A percentile compares a stretch with the other conserved stretches of the same genome.
phyloP scores from a whole-genome alignment of 2,888 invertebrate species.

The Drosophila borealis region DNA sequence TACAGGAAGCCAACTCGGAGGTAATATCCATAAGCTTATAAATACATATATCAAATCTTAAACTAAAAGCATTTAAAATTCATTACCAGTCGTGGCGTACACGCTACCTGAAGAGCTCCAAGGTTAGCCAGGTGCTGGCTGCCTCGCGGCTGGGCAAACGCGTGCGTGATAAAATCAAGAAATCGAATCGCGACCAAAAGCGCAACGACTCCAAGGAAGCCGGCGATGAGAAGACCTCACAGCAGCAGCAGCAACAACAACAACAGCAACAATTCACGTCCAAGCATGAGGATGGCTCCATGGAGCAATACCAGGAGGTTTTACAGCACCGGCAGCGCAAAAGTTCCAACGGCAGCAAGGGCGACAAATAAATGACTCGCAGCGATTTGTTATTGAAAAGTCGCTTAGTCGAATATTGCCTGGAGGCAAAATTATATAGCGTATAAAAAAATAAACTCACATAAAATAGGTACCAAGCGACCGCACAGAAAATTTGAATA shows the following conservation, averaged over 20 bases:
- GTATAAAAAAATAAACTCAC: slow-evolving; percentile 67
- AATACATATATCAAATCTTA: background rate
- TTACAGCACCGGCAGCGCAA: slow-evolving; percentile 80
- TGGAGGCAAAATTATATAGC: slow-evolving; percentile 59
- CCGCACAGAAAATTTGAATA: slow-evolving; percentile 80
- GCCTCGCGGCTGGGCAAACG: slow-evolving; percentile 87
- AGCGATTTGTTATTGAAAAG: slow-evolving; percentile 63
- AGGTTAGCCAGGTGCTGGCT: slow-evolving; percentile 87
- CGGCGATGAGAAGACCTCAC: slow-evolving; percentile 42
- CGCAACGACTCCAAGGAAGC: slow-evolving; percentile 44
- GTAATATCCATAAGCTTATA: slow-evolving; percentile 44
- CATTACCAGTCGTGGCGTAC: slow-evolving; percentile 86
- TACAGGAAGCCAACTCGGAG: slow-evolving; percentile 57
- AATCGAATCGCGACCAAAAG: slow-evolving; percentile 78
- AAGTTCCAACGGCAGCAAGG: slow-evolving; percentile 65
- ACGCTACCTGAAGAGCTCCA: slow-evolving; percentile 87
- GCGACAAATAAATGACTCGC: slow-evolving; percentile 46
- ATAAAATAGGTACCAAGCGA: slow-evolving; percentile 57
- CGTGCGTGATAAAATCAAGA: slow-evolving; percentile 87
- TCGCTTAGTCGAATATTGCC: slow-evolving; percentile 38
- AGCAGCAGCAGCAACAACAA: slow-evolving; percentile 49
- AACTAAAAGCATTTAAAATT: slow-evolving; percentile 16
- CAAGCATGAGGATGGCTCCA: slow-evolving; percentile 85
- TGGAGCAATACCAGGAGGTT: slow-evolving; percentile 86
- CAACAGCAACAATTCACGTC: slow-evolving; percentile 64